A percentile compares a stretch with the other conserved stretches of the same genome.
Conservation (phyloP, 2,113 vertebrate species). For the Ophiodon elongatus region DNA sequence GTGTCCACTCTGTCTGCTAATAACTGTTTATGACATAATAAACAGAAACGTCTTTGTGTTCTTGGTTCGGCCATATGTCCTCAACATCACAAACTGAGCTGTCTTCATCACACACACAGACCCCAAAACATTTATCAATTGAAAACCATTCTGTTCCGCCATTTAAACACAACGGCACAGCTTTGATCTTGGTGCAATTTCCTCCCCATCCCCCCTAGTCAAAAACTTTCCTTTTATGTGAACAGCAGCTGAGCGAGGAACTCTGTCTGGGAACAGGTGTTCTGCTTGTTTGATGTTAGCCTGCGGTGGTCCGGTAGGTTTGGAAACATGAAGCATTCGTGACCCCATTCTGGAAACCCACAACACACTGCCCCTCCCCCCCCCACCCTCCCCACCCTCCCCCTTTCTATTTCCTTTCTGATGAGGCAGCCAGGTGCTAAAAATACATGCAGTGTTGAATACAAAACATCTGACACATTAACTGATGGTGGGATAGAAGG, state of each 20-base stretch:
- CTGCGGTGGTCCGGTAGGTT: conserved; percentile 56
- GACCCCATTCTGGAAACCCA: conserved; percentile 66
- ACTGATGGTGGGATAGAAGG: conserved; percentile 69
- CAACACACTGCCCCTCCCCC: not conserved
- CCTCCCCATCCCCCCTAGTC: conserved; percentile 8
- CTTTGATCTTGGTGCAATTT: conserved; percentile 69
- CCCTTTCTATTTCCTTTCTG: conserved; percentile 19
- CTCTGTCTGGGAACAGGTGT: conserved; percentile 70
- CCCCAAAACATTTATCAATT: conserved; percentile 38
- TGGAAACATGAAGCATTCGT: conserved; percentile 53
- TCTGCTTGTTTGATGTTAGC: conserved; percentile 74
- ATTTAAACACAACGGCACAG: conserved; percentile 52
- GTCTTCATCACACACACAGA: conserved; percentile 36
- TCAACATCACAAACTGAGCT: conserved; percentile 15
- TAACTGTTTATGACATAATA: not conserved
- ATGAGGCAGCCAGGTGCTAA: conserved; percentile 65
- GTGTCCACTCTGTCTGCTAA: not conserved
- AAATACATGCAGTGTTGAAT: conserved; percentile 72
- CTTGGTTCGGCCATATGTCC: not conserved
- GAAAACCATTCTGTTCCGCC: conserved; percentile 59
- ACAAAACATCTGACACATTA: conserved; percentile 76
- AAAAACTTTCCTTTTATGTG: conserved; percentile 76
- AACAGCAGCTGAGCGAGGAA: conserved; percentile 46
- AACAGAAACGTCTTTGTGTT: too few species aligned
- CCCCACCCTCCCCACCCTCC: not conserved